A percentile compares a stretch with the other conserved stretches of the same genome.
Evolutionary conservation across 1,140 invertebrate genomes (phyloP).

Genomic region (Drosophila malerkotliana): DNA sequence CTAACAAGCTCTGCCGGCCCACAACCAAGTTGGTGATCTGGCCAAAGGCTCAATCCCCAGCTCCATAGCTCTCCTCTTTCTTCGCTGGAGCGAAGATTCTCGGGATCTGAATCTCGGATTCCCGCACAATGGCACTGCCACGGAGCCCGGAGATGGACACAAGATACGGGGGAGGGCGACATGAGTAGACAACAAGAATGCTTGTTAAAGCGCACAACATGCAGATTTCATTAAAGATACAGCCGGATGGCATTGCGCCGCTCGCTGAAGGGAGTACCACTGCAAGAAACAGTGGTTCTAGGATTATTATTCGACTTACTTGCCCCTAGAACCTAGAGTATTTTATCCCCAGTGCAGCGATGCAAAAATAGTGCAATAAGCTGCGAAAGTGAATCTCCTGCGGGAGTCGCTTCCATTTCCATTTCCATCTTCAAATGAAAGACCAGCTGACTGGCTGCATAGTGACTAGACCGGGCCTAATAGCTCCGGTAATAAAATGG

Average conservation of each 20-base stretch:
- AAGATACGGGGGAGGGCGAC: conserved; percentile 29
- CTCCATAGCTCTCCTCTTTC: conserved; percentile 2
- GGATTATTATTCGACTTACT: not conserved
- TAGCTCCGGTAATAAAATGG: conserved; percentile 77
- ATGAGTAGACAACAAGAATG: conserved; percentile 80
- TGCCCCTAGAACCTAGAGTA: not conserved
- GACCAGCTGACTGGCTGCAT: not conserved
- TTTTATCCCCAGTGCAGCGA: conserved; percentile 3
- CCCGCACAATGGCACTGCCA: conserved; percentile 54
- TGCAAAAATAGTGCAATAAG: conserved; percentile 45
- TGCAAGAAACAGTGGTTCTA: not conserved
- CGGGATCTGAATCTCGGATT: conserved; percentile 35
- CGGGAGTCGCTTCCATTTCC: conserved; percentile 15
- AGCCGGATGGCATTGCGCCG: conserved; percentile 35
- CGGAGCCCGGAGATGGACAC: conserved; percentile 22
- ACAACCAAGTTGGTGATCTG: conserved; percentile 55
- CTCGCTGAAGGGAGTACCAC: conserved; percentile 56
- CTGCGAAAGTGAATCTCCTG: conserved; percentile 61
- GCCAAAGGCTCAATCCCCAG: conserved; percentile 30
- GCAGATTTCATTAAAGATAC: conserved; percentile 83
- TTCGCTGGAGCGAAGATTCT: conserved; percentile 3
- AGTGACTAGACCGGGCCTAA: conserved; percentile 41
- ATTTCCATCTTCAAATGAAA: conserved; percentile 57
- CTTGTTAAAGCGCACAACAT: conserved; percentile 81
- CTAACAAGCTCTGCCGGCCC: conserved; percentile 73